Evolutionary conservation across 1,140 invertebrate genomes (phyloP), one percentile per base, ranked within the genome.

Genomic region (Riptortus pedestris): DNA sequence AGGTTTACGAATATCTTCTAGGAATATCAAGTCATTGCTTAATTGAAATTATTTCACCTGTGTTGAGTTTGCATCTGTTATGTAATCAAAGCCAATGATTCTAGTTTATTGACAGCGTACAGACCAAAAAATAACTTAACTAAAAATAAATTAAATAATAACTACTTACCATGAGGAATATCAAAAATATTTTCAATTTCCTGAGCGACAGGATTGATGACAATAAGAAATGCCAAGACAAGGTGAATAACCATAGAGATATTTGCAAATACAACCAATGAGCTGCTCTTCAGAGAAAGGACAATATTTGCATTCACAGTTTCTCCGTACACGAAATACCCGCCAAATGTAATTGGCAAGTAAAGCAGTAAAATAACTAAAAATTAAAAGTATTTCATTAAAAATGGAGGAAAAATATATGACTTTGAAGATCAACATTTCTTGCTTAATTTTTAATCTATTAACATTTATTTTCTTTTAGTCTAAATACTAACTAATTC

Each of bases 171-270:
- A 69, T 78, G 77, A 28, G 84, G 80, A 18, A 87, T 74, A 38
- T 79, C 76, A 59, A 86, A 78, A 0, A 85, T 73, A 66, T 86
- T 79, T 74, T 90, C 88, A 38, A 87, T 71, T 69, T 87, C 83
- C 72, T 85, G 83, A 68, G 78, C 79, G 20, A 85, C 78, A 0
- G 84, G 83, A 72, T 85, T 86, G 43, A 83, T 77, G 55, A 84
- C 74, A 65, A 87, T 84, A 27, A 84, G 72, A 69, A 85, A 85
- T 9, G 83, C 83, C 31, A 80, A 73, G 14, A 85, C 71, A 2
- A 85, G 72, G 71, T 87, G 84, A 4, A 80, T 65, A 0, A 79
- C 76, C 76, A 87, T 80, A 3, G 84, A 72, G 24, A 83, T 70
- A 68, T 83, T 79, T n/a, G 81, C 80, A 0, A 77, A 70, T 0